A percentile compares a stretch with the other conserved stretches of the same genome.
These are phyloP conservation scores for Elymnias hypermnestra DNA, from an alignment of 1,140 invertebrate genomes.

Conservation along the genomic window DNA sequence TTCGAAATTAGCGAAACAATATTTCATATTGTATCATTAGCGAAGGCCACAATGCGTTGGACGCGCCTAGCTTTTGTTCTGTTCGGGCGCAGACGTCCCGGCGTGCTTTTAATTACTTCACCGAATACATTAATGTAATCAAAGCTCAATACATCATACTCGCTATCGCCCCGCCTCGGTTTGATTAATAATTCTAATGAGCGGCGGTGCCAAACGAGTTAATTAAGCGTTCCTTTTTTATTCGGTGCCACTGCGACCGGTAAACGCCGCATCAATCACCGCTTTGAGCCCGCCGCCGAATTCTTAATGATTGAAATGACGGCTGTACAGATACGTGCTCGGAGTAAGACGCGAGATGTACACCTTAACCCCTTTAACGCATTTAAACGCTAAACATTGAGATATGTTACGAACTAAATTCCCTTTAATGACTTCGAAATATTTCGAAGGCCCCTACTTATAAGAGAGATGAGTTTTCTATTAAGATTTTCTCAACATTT, in stretches of 20 bases:
- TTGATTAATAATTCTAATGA: constrained; percentile 76
- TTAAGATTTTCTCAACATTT: too few species aligned
- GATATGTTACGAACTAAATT: too few species aligned
- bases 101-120: constrained; percentile 67
- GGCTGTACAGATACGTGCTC: constrained; percentile 26
- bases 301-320: constrained; percentile 72
- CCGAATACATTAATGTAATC: constrained; percentile 69
- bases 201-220: constrained; percentile 74
- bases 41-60: constrained; percentile 17
- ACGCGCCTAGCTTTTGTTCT: constrained; percentile 47
- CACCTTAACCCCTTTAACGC: constrained; percentile 2
- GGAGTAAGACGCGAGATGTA: constrained; percentile 3
- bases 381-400: neutral
- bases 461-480: too few species aligned
- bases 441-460: too few species aligned
- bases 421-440: too few species aligned
- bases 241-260: constrained; percentile 60
- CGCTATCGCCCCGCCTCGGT: constrained; percentile 68
- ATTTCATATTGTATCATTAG: constrained; percentile 41
- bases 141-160: constrained; percentile 74
- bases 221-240: constrained; percentile 72
- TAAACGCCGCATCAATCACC: constrained; percentile 73
- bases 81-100: constrained; percentile 45
- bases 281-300: constrained; percentile 67
- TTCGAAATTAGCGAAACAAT: constrained; percentile 46